A percentile compares a stretch with the other conserved stretches of the same genome.
Conservation (phyloP, 2,888 invertebrate genomes). For the Drosophila bunnanda region DNA sequence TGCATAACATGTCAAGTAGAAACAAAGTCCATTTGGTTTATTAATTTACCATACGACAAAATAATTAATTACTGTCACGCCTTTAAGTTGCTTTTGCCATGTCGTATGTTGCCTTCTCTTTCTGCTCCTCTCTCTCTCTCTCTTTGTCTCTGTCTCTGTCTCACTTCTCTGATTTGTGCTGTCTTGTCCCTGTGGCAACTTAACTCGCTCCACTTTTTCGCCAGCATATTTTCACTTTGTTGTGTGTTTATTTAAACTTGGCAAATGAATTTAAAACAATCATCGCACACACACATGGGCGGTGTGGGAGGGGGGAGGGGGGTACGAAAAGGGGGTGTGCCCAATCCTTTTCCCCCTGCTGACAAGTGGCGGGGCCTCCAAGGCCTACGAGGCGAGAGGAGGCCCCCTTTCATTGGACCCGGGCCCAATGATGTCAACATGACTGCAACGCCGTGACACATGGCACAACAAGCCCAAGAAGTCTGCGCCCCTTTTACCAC, state of each 20-base stretch:
- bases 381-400: conserved; percentile 46
- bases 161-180: conserved; percentile 25
- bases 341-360: conserved; percentile 32
- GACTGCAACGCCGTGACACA: conserved; percentile 79
- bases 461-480: conserved; percentile 80
- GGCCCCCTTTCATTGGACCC: conserved; percentile 34
- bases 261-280: conserved; percentile 84
- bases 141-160: conserved; percentile 7
- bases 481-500: conserved; percentile 63
- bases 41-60: conserved; percentile 81
- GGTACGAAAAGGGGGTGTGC: conserved; percentile 3
- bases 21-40: conserved; percentile 81
- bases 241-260: conserved; percentile 79
- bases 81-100: conserved; percentile 78
- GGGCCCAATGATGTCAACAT: conserved; percentile 77
- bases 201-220: conserved; percentile 74
- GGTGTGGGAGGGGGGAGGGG: not conserved
- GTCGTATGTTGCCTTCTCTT: conserved; percentile 7
- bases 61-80: conserved; percentile 85
- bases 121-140: not conserved
- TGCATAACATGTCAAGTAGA: conserved; percentile 79
- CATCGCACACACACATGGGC: conserved; percentile 72
- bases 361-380: conserved; percentile 68
- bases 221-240: conserved; percentile 67
- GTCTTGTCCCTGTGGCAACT: conserved; percentile 60